phyloP scores from a whole-genome alignment of 2,888 invertebrate species.

The Drosophila multiciliata region DNA sequence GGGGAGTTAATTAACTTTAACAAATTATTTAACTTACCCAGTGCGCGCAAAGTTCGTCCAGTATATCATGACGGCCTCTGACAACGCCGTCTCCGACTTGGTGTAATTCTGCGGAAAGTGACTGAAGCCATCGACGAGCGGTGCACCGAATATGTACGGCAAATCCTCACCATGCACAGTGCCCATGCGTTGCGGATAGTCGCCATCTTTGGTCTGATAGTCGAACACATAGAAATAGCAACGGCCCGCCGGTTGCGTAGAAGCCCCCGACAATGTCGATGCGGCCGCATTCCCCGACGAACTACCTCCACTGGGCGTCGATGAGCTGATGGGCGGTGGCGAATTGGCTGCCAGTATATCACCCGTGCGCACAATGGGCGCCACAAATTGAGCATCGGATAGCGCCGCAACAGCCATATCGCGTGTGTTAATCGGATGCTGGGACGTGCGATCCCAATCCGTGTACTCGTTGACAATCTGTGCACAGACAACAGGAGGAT shows the following conservation, averaged over 20 bases:
- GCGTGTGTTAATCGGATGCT: slow-evolving; percentile 94
- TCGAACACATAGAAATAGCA: slow-evolving; percentile 96
- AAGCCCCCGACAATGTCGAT: slow-evolving; percentile 73
- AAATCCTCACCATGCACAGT: slow-evolving; percentile 97
- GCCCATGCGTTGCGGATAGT: slow-evolving; percentile 96
- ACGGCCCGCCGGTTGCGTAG: slow-evolving; percentile 86
- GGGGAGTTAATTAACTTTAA: neutral
- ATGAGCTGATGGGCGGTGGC: slow-evolving; percentile 75
- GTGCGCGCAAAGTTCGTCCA: slow-evolving; percentile 95
- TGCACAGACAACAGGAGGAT: neutral
- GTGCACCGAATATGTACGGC: slow-evolving; percentile 96
- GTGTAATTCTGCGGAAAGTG: slow-evolving; percentile 96
- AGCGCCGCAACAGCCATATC: slow-evolving; percentile 96
- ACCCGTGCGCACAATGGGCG: slow-evolving; percentile 94
- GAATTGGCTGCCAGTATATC: slow-evolving; percentile 91
- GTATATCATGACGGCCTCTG: slow-evolving; percentile 94
- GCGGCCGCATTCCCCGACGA: slow-evolving; percentile 76
- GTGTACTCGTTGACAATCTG: slow-evolving; percentile 96
- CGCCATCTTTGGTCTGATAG: slow-evolving; percentile 95
- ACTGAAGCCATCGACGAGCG: slow-evolving; percentile 91
- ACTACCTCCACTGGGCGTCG: slow-evolving; percentile 31
- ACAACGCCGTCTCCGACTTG: slow-evolving; percentile 92
- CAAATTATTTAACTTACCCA: slow-evolving; percentile 89
- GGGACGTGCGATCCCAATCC: slow-evolving; percentile 97
- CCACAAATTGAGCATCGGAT: slow-evolving; percentile 97